Percentiles rank a stretch among this genome's conserved stretches.
Evolutionary conservation across 2,797 vertebrate genomes (phyloP).

Genomic region (Labroides dimidiatus): DNA sequence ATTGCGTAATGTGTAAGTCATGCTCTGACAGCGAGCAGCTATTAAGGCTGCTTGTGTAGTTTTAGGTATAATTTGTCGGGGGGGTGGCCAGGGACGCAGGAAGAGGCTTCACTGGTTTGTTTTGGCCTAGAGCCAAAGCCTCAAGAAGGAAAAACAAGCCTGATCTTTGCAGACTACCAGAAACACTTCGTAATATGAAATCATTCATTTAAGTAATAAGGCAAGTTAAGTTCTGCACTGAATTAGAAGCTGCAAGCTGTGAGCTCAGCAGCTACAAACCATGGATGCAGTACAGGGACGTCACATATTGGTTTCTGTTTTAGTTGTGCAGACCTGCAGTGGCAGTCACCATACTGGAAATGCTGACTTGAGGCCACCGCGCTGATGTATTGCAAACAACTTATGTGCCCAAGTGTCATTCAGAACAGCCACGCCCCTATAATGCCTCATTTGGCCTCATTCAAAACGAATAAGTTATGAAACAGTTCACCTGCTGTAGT

Average conservation of each 20-base stretch:
- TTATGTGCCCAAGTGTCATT: too few relatives aligned
- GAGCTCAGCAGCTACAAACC: background rate
- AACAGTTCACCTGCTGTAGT: too few relatives aligned
- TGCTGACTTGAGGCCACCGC: too few relatives aligned
- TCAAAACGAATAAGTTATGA: too few relatives aligned
- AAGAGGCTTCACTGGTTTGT: conserved; percentile 82
- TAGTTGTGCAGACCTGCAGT: too few relatives aligned
- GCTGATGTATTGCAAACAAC: too few relatives aligned
- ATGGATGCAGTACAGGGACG: too few relatives aligned
- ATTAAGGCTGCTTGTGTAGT: background rate
- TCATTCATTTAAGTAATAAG: background rate
- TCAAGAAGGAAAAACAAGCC: conserved; percentile 71
- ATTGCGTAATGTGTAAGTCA: conserved; percentile 14
- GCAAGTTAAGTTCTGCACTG: conserved; percentile 11
- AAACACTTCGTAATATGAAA: conserved; percentile 17
- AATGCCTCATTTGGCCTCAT: too few relatives aligned
- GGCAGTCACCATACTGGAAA: too few relatives aligned
- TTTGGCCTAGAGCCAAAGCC: conserved; percentile 76
- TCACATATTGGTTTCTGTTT: too few relatives aligned
- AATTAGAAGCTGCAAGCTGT: background rate
- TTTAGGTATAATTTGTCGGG: conserved; percentile 28
- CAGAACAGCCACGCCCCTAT: too few relatives aligned
- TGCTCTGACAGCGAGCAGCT: background rate
- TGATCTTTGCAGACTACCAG: background rate
- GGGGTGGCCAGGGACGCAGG: conserved; percentile 77